A percentile compares a stretch with the other conserved stretches of the same genome.
Evolutionary conservation across 2,797 vertebrate genomes (phyloP).

Genomic region (Huso huso): DNA sequence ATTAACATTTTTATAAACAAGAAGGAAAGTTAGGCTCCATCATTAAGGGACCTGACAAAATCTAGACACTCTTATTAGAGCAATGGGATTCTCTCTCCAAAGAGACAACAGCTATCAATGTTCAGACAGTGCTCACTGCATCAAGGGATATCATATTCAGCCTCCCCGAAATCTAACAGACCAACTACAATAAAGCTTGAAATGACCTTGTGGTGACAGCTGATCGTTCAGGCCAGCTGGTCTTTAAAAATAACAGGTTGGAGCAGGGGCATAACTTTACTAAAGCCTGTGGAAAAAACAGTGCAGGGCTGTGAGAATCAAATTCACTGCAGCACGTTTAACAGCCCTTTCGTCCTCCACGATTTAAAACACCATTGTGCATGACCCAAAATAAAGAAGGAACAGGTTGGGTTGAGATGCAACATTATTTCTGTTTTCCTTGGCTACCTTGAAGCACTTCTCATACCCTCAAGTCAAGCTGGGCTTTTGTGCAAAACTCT

Average conservation of each 20-base stretch:
- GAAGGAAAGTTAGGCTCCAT: no score
- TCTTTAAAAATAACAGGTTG: slow-evolving; percentile 1
- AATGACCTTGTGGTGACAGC: slow-evolving; percentile 11
- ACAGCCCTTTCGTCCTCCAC: slow-evolving; percentile 9
- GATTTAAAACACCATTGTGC: slow-evolving; percentile 6
- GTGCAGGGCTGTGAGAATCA: slow-evolving; percentile 2
- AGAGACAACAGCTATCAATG: no score
- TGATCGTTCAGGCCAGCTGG: slow-evolving; percentile 12
- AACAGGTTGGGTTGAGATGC: background rate
- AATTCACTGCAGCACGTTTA: slow-evolving; percentile 6
- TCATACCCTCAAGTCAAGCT: no score
- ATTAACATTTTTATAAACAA: no score
- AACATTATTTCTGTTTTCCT: slow-evolving; percentile 14
- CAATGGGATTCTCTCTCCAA: no score
- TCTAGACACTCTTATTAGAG: no score
- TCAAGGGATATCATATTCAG: slow-evolving; percentile 13
- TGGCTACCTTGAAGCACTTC: slow-evolving; percentile 5
- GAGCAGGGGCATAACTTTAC: background rate
- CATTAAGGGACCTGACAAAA: no score
- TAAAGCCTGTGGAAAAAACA: slow-evolving; percentile 9
- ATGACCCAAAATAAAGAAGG: slow-evolving; percentile 9
- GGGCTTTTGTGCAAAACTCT: no score
- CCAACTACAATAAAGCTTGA: background rate
- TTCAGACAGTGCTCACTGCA: background rate
- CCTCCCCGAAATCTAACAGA: slow-evolving; percentile 14